phyloP scores from a whole-genome alignment of 2,113 vertebrate genomes.

The Paralichthys olivaceus region DNA sequence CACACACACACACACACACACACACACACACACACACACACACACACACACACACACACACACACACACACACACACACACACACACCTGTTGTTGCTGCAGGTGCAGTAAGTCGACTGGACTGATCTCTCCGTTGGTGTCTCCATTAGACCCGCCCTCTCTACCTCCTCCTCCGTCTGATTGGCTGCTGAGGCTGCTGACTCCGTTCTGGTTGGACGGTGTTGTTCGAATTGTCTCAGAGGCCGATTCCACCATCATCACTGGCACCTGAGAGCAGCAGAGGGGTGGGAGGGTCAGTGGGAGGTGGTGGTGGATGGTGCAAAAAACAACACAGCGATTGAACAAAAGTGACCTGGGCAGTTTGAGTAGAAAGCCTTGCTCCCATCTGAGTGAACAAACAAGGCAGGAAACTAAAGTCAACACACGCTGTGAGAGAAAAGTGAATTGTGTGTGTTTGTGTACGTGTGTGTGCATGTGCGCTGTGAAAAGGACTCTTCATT shows the following conservation, averaged over 20 bases:
- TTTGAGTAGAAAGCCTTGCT: conserved; percentile 48
- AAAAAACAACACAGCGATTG: conserved; percentile 36
- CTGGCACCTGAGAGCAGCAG: conserved; percentile 83
- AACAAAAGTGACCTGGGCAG: conserved; percentile 65
- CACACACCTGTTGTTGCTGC: conserved; percentile 95
- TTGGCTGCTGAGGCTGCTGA: conserved; percentile 95
- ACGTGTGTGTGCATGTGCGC: conserved; percentile 12
- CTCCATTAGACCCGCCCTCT: conserved; percentile 85
- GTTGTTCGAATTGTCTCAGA: conserved; percentile 98
- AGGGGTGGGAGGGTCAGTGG: background rate
- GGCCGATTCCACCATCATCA: conserved; percentile 99
- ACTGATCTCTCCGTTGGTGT: conserved; percentile 95
- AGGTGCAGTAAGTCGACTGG: conserved; percentile 96
- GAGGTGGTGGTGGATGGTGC: background rate
- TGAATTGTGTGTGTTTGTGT: conserved; percentile 16
- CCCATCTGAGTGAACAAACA: conserved; percentile 66
- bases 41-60: conserved; percentile 65
- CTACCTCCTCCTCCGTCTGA: conserved; percentile 87
- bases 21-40: conserved; percentile 65
- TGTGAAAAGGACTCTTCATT: conserved; percentile 54
- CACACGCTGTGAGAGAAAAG: conserved; percentile 48
- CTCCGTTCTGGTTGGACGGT: conserved; percentile 94
- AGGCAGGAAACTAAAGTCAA: conserved; percentile 62
- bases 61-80: background rate
- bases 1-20: background rate